phyloP scores from a whole-genome alignment of 2,888 invertebrate genomes.

The Embidobia sp. region DNA sequence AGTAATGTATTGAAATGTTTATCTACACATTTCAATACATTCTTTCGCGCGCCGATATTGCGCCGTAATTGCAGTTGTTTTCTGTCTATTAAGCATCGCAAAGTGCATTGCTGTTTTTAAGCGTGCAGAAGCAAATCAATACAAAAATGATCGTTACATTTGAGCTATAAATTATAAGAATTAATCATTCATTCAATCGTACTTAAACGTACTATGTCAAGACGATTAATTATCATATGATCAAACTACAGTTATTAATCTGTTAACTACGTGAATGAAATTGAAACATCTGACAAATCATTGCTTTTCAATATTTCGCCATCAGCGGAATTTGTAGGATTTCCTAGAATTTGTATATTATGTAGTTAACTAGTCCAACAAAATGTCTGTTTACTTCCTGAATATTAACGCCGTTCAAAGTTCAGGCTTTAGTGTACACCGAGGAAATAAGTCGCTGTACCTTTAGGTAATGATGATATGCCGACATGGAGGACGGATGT shows the following conservation, averaged over 20 bases:
- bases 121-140: constrained; percentile 63
- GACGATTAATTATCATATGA: constrained; percentile 7
- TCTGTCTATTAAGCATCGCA: constrained; percentile 63
- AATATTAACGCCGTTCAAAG: constrained; percentile 10
- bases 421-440: constrained; percentile 2
- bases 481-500: constrained; percentile 79
- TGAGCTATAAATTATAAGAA: constrained; percentile 40
- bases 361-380: not conserved
- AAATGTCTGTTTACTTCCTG: constrained; percentile 31
- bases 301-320: constrained; percentile 68
- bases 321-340: constrained; percentile 24
- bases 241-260: constrained; percentile 35
- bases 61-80: constrained; percentile 28
- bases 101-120: constrained; percentile 63
- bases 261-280: constrained; percentile 46
- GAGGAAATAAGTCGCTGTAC: constrained; percentile 72
- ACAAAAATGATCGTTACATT: constrained; percentile 52
- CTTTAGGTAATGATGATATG: constrained; percentile 80
- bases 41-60: not conserved
- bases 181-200: constrained; percentile 34
- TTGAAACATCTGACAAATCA: constrained; percentile 44
- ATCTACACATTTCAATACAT: too few relatives aligned
- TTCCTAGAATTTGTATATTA: constrained; percentile 1
- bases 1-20: too few relatives aligned
- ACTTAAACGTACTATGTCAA: constrained; percentile 23